These are phyloP conservation scores for Drosophila bocki DNA, from an alignment of 1,140 invertebrate genomes.

Conservation along the genomic window DNA sequence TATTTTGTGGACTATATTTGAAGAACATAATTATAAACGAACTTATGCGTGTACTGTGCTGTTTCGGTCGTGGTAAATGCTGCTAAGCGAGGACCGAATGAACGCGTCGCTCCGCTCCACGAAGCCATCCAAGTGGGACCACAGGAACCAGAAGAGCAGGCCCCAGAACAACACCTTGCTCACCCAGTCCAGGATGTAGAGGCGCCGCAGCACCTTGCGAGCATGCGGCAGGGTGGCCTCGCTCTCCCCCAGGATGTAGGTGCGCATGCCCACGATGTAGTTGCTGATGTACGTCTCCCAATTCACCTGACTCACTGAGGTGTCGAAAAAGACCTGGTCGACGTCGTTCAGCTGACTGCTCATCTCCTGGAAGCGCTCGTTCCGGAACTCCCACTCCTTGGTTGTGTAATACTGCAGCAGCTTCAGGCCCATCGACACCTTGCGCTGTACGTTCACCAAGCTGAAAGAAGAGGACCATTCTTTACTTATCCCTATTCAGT, in stretches of 20 bases:
- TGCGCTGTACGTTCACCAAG: constrained; percentile 89
- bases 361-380: constrained; percentile 89
- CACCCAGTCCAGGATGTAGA: constrained; percentile 86
- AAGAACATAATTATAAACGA: constrained; percentile 31
- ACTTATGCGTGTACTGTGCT: constrained; percentile 58
- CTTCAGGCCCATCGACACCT: constrained; percentile 88
- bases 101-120: constrained; percentile 70
- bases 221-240: constrained; percentile 90
- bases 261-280: constrained; percentile 91
- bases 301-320: constrained; percentile 87
- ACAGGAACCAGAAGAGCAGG: constrained; percentile 84
- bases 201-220: constrained; percentile 86
- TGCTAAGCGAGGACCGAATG: constrained; percentile 61
- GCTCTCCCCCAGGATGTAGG: constrained; percentile 92
- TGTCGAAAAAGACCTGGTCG: constrained; percentile 88
- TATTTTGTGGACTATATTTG: constrained; percentile 42
- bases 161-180: constrained; percentile 80
- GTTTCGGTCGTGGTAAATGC: constrained; percentile 65
- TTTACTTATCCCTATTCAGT: not conserved
- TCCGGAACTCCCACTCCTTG: constrained; percentile 92
- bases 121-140: constrained; percentile 76
- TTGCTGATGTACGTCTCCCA: constrained; percentile 90
- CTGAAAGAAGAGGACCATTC: constrained; percentile 75
- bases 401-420: constrained; percentile 94
- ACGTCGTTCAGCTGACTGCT: constrained; percentile 87